Percentiles rank a stretch among this genome's conserved stretches.
phyloP scores from a whole-genome alignment of 2,797 vertebrate genomes.

The Eupleurogrammus muticus region DNA sequence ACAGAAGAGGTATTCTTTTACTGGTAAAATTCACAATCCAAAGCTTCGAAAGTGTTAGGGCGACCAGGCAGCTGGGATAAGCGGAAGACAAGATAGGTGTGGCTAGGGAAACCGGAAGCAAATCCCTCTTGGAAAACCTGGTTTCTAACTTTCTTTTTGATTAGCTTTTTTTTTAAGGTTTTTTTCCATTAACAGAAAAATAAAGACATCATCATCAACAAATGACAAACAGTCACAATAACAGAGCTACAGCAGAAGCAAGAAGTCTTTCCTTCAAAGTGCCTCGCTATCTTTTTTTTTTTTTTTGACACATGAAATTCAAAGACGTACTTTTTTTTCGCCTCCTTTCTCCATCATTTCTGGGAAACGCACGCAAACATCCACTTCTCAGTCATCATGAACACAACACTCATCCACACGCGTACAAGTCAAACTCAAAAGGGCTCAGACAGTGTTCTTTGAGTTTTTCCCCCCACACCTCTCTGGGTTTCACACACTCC shows the following conservation, averaged over 20 bases:
- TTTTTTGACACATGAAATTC: conserved; percentile 83
- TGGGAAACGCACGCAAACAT: conserved; percentile 54
- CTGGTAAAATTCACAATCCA: conserved; percentile 82
- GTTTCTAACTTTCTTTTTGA: conserved; percentile 72
- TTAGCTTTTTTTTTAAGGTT: conserved; percentile 43
- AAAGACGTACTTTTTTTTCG: conserved; percentile 61
- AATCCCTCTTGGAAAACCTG: conserved; percentile 86
- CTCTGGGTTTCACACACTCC: conserved; percentile 71
- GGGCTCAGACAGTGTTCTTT: conserved; percentile 84
- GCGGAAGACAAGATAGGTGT: conserved; percentile 82
- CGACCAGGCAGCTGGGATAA: conserved; percentile 76
- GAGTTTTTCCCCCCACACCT: conserved; percentile 60
- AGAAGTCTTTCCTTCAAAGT: conserved; percentile 84
- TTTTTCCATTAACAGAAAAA: conserved; percentile 63
- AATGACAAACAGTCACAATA: conserved; percentile 79
- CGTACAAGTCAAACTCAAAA: conserved; percentile 68
- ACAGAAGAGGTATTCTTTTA: conserved; percentile 85
- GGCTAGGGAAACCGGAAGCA: conserved; percentile 78
- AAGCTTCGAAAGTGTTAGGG: conserved; percentile 79
- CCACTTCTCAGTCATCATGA: conserved; percentile 48
- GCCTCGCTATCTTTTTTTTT: conserved; percentile 75
- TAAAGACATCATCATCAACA: conserved; percentile 65
- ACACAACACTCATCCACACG: conserved; percentile 49
- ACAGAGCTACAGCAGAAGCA: conserved; percentile 87
- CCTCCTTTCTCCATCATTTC: conserved; percentile 24